Base-by-base conservation (phyloP, 1,140 invertebrate genomes). In the Diuraphis noxia region DNA sequence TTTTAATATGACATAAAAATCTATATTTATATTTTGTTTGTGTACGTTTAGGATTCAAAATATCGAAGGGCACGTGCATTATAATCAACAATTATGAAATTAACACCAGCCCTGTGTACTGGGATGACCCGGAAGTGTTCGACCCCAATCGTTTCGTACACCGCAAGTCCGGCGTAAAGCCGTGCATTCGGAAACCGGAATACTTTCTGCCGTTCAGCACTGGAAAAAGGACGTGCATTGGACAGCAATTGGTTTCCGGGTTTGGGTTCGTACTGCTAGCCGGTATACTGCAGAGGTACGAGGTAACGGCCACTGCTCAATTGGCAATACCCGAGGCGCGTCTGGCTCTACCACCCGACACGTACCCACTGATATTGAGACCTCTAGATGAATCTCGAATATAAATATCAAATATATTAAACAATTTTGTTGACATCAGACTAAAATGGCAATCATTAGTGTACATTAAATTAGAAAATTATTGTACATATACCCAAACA, bases 51-150 rank as follows among this genome's bases (percentile, higher is more conserved):
- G 84, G 82, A 21, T 72, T 63, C 91, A 43, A 86, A 92, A 86
- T 92, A 30, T 6, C 49, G 17, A 96, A 97, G 93, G 97, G 96
- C 13, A 97, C 97, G 0, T 95, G 98, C 77, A 95, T 98, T 1
- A 97, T 98, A 92, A 95, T 98, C 36, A 98, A 98, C 93, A 98
- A 97, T 92, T 97, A 97, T 93, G 96, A 97, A 86, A 93, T 98
- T 40, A 98, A 98, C 93, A 96, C 95, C 92, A 96, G 96, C 23
- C 94, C 95, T 0, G 94, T 96, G 40, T 95, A 96, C 77, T 98
- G 97, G 97, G 94, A 95, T 43, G 94, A 96, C 91, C 96, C 98
- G 34, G 92, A 95, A 91, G 94, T 95, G 93, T 97, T 98, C 94
- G 94, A 96, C 93, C 96, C 97, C 25, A 94, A 96, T 93, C 93